Evolutionary conservation across 2,888 invertebrate genomes (phyloP).

Genomic region (Fissipunctia ypsillon): DNA sequence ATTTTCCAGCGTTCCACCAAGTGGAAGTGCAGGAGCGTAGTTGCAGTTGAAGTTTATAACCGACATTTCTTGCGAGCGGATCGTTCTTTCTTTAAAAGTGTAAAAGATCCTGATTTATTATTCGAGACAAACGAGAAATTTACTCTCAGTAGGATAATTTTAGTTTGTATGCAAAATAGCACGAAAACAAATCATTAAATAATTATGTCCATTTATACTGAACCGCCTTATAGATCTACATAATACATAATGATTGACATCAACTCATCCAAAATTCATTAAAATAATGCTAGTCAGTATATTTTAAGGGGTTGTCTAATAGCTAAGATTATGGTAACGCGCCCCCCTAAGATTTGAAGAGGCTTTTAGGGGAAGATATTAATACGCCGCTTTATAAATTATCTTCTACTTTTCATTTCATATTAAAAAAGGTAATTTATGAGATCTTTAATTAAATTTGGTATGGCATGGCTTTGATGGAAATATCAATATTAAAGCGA

Average conservation of each 20-base stretch:
- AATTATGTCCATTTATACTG: slow-evolving; percentile 24
- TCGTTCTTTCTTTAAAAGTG: slow-evolving; percentile 38
- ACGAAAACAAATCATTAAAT: slow-evolving; percentile 8
- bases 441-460: slow-evolving; percentile 40
- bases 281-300: slow-evolving; percentile 56
- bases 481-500: slow-evolving; percentile 22
- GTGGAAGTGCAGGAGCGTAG: slow-evolving; percentile 43
- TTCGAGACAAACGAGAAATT: slow-evolving; percentile 4
- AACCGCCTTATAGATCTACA: slow-evolving; percentile 25
- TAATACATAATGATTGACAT: slow-evolving; percentile 52
- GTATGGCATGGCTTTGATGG: slow-evolving; percentile 12
- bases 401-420: slow-evolving; percentile 43
- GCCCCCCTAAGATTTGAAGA: slow-evolving; percentile 53
- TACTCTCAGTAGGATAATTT: not conserved
- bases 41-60: slow-evolving; percentile 38
- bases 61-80: slow-evolving; percentile 33
- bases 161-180: not conserved
- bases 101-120: slow-evolving; percentile 27
- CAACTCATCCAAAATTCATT: slow-evolving; percentile 54
- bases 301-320: slow-evolving; percentile 58
- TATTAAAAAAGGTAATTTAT: slow-evolving; percentile 51
- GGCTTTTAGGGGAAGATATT: slow-evolving; percentile 49
- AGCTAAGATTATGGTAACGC: slow-evolving; percentile 55
- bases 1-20: slow-evolving; percentile 37
- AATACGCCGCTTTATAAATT: slow-evolving; percentile 48